These are phyloP conservation scores for Gastracanthus pulcherrimus DNA, from an alignment of 2,888 invertebrate species.

Conservation along the genomic window DNA sequence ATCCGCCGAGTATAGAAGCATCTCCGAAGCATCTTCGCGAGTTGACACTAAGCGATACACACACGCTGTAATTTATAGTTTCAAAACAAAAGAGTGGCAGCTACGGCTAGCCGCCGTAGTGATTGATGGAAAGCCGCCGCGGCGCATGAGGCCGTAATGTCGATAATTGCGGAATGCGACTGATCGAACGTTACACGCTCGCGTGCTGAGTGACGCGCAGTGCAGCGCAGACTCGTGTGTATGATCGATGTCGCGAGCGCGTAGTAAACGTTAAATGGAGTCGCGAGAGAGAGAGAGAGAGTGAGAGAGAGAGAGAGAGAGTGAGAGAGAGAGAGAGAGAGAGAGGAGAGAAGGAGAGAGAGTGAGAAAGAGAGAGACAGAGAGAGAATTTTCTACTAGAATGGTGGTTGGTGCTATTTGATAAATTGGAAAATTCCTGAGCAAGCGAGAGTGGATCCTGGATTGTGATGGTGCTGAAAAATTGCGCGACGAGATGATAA, in stretches of 20 bases:
- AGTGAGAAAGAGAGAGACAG: no score
- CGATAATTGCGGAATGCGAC: slow-evolving; percentile 35
- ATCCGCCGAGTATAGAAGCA: not conserved
- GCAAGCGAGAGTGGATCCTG: no score
- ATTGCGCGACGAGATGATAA: not conserved
- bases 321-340: no score
- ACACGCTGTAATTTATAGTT: slow-evolving; percentile 1
- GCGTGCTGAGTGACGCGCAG: not conserved
- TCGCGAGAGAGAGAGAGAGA: not conserved
- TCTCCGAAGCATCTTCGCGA: not conserved
- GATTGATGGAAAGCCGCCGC: slow-evolving; percentile 12
- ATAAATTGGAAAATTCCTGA: slow-evolving; percentile 35
- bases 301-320: no score
- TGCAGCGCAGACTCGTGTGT: not conserved
- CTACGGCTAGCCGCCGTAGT: not conserved
- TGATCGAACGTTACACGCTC: slow-evolving; percentile 10
- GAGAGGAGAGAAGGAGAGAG: no score
- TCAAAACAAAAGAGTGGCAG: slow-evolving; percentile 32
- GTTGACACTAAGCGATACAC: not conserved
- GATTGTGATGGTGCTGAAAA: not conserved
- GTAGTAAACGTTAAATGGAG: no score
- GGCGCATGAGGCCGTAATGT: not conserved
- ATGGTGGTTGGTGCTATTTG: no score
- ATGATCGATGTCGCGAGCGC: slow-evolving; percentile 18
- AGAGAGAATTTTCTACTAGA: no score